phyloP scores from a whole-genome alignment of 2,797 vertebrate species.

The Sebastes cheni region DNA sequence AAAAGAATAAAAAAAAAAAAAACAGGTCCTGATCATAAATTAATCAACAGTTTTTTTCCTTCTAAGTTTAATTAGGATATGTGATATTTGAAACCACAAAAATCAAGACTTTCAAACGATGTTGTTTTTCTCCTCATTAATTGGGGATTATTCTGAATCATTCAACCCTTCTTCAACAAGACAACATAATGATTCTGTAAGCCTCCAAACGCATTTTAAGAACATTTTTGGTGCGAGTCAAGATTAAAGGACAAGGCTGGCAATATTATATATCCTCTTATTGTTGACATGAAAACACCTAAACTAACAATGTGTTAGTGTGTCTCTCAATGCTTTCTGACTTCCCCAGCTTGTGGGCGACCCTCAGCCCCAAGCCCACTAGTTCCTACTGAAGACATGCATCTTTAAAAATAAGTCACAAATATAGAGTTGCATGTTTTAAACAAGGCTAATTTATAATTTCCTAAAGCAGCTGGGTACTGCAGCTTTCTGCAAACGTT shows the following conservation, averaged over 20 bases:
- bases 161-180: not conserved
- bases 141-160: not conserved
- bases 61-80: not conserved
- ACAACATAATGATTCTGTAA: not conserved
- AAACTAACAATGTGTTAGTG: not conserved
- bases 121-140: not conserved
- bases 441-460: not conserved
- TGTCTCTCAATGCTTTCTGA: not conserved
- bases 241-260: not conserved
- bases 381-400: no score
- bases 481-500: not conserved
- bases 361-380: not conserved
- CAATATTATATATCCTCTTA: not conserved
- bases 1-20: not conserved
- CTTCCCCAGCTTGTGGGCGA: not conserved
- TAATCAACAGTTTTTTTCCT: not conserved
- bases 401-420: not conserved
- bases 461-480: not conserved
- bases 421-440: not conserved
- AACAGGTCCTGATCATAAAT: not conserved
- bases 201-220: not conserved
- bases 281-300: not conserved
- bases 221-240: not conserved
- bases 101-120: not conserved
- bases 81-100: not conserved